Evolutionary conservation across 2,888 invertebrate genomes (phyloP).

Genomic region (Xanthia togata): DNA sequence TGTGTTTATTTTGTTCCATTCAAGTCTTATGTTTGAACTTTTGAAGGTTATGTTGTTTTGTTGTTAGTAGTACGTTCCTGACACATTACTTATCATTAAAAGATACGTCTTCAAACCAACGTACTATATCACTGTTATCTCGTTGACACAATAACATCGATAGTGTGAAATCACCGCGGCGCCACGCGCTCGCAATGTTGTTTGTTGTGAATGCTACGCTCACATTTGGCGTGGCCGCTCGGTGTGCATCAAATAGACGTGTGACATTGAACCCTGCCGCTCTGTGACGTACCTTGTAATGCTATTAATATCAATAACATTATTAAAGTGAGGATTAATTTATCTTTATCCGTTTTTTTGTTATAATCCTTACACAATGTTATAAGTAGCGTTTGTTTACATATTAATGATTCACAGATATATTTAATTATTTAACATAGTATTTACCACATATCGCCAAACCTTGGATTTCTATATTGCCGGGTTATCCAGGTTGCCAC

Average conservation of each 20-base stretch:
- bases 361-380: not conserved
- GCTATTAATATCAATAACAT: not conserved
- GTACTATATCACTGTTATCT: conserved; percentile 11
- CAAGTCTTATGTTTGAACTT: not conserved
- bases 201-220: not conserved
- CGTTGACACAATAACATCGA: conserved; percentile 3
- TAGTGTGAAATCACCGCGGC: not conserved
- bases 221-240: not conserved
- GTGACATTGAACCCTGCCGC: conserved; percentile 17
- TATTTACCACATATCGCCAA: no score
- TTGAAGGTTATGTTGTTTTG: not conserved
- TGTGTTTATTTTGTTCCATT: not conserved
- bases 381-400: not conserved
- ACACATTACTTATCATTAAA: not conserved
- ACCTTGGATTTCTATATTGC: no score
- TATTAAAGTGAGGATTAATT: not conserved
- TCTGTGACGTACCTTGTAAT: conserved; percentile 9
- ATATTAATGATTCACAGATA: not conserved
- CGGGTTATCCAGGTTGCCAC: not conserved
- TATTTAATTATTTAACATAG: not conserved
- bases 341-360: not conserved
- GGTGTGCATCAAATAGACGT: not conserved
- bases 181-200: not conserved
- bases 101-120: not conserved
- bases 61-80: conserved; percentile 17